Percentiles rank a stretch among this genome's conserved stretches.
These are phyloP conservation scores for Dendrolimus kikuchii DNA, from an alignment of 1,140 invertebrate genomes.

Conservation along the genomic window DNA sequence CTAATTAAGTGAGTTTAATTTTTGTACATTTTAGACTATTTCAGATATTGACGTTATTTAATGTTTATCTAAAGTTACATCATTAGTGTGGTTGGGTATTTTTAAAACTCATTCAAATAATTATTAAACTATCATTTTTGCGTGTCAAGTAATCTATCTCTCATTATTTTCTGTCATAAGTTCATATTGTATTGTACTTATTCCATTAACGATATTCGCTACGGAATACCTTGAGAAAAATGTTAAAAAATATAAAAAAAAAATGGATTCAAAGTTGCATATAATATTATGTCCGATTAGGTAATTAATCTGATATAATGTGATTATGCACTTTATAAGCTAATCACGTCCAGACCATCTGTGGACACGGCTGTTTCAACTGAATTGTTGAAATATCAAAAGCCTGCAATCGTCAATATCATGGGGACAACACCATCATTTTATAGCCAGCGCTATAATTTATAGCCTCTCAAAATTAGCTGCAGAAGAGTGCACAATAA, in stretches of 20 bases:
- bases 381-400: slow-evolving; percentile 25
- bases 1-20: slow-evolving; percentile 8
- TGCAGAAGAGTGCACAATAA: too few relatives aligned
- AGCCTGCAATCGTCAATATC: slow-evolving; percentile 23
- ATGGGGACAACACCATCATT: too few relatives aligned
- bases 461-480: too few relatives aligned
- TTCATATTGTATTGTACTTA: slow-evolving; percentile 70
- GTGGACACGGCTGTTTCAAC: slow-evolving; percentile 35
- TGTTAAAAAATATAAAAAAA: slow-evolving; percentile 50
- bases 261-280: slow-evolving; percentile 61
- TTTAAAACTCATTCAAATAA: slow-evolving; percentile 57
- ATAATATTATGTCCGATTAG: slow-evolving; percentile 70
- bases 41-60: slow-evolving; percentile 24
- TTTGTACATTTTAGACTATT: slow-evolving; percentile 18
- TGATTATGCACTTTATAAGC: slow-evolving; percentile 59
- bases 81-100: slow-evolving; percentile 48
- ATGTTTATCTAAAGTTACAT: slow-evolving; percentile 28
- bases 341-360: slow-evolving; percentile 39
- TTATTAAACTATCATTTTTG: slow-evolving; percentile 42
- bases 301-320: slow-evolving; percentile 64
- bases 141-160: slow-evolving; percentile 42
- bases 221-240: slow-evolving; percentile 59
- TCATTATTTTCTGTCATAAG: slow-evolving; percentile 56
- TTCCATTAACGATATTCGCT: slow-evolving; percentile 68
- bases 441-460: too few relatives aligned